Conservation (phyloP, 35 echinoderm and acorn worm species). For the Strongylocentrotus purpuratus region DNA sequence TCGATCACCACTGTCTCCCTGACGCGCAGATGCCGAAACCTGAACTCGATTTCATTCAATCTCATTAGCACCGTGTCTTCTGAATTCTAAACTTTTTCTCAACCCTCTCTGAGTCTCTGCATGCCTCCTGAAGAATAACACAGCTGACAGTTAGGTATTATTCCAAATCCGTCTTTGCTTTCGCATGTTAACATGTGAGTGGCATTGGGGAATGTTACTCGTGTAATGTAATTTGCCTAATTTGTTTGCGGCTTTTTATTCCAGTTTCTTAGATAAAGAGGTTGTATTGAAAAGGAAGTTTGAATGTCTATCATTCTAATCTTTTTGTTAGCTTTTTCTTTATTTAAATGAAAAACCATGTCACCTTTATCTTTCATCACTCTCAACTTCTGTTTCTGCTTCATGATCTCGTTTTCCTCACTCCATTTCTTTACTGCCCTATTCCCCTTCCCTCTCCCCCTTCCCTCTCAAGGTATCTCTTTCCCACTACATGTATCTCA, state of each 20-base stretch:
- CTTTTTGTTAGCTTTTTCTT: neutral
- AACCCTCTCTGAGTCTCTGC: neutral
- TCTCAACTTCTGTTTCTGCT: neutral
- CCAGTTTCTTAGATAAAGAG: neutral
- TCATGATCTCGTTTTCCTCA: too few relatives aligned
- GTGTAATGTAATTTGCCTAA: neutral
- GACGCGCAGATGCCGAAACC: neutral
- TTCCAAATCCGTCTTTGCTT: conserved; percentile 4
- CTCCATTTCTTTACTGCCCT: too few relatives aligned
- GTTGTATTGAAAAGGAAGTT: neutral
- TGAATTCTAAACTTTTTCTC: neutral
- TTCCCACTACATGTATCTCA: neutral
- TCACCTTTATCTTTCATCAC: neutral
- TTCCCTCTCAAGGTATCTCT: neutral
- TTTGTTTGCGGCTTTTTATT: neutral
- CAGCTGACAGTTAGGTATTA: neutral
- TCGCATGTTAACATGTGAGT: neutral
- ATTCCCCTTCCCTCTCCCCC: neutral
- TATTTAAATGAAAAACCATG: neutral
- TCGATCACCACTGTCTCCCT: neutral
- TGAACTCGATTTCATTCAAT: neutral
- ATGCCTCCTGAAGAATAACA: neutral
- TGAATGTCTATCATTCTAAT: neutral
- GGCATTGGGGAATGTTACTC: neutral
- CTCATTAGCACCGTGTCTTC: neutral